These are phyloP conservation scores for Plotosus lineatus DNA, from an alignment of 2,113 vertebrate species.

Conservation along the genomic window DNA sequence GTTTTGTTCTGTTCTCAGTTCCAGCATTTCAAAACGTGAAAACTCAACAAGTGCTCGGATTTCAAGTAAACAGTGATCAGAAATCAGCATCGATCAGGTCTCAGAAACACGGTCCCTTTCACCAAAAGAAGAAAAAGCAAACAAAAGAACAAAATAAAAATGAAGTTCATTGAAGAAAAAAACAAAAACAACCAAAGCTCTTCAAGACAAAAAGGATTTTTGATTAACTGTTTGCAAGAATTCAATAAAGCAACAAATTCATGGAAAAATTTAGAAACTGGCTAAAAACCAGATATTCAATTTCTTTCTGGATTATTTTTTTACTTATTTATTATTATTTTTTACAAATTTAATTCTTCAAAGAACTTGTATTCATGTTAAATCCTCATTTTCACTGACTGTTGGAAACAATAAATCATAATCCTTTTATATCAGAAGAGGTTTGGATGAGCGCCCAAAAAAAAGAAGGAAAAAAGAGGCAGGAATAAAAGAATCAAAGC, in stretches of 20 bases:
- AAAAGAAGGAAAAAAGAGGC: background rate
- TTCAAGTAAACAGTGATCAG: slow-evolving; percentile 72
- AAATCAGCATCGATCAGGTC: slow-evolving; percentile 69
- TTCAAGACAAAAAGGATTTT: background rate
- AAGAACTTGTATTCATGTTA: background rate
- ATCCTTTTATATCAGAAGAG: background rate
- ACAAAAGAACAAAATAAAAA: slow-evolving; percentile 31
- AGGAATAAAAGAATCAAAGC: slow-evolving; percentile 34
- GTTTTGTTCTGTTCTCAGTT: background rate
- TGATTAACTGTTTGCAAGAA: background rate
- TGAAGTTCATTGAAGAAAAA: background rate
- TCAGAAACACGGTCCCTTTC: background rate
- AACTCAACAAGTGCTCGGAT: slow-evolving; percentile 71
- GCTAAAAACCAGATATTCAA: background rate
- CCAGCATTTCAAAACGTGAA: slow-evolving; percentile 18
- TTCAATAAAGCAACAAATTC: background rate
- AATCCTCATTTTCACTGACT: background rate
- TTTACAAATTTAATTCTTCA: background rate
- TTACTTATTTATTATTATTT: too few species aligned
- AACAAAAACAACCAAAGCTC: background rate
- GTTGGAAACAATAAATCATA: background rate
- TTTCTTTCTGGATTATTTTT: background rate
- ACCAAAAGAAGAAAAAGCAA: slow-evolving; percentile 62
- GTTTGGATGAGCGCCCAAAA: too few species aligned
- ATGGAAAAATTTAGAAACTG: background rate